Conservation (phyloP, 2,113 vertebrate genomes). For the Ceyx margarethae region DNA sequence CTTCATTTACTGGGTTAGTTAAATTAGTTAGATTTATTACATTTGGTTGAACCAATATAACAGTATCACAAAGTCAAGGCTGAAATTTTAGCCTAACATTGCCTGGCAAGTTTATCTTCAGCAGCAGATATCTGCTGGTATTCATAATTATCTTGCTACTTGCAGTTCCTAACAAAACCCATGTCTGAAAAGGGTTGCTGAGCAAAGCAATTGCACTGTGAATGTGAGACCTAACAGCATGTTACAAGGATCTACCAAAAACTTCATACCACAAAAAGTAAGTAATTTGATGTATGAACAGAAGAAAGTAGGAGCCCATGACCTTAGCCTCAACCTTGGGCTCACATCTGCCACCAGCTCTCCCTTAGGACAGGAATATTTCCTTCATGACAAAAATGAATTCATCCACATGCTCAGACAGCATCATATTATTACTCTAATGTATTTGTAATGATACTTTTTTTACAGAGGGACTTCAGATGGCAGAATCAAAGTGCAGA, state of each 20-base stretch:
- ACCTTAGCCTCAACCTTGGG: background rate
- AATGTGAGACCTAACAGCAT: background rate
- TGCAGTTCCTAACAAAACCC: background rate
- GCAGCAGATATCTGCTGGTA: background rate
- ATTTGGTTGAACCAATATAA: background rate
- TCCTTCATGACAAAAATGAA: background rate
- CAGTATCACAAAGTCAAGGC: background rate
- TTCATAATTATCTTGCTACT: background rate
- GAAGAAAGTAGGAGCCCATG: background rate
- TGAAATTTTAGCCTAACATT: background rate
- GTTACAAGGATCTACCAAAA: background rate
- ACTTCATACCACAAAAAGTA: background rate
- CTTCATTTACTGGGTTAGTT: slow-evolving; percentile 3
- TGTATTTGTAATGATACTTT: background rate
- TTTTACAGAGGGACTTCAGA: background rate
- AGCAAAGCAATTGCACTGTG: background rate
- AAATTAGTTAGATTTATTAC: background rate
- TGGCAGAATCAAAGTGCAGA: background rate
- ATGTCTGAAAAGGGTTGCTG: background rate
- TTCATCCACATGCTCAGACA: background rate
- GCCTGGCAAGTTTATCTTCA: background rate
- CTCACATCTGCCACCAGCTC: background rate
- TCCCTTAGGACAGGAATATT: background rate
- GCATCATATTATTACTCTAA: background rate
- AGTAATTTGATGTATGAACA: background rate